A percentile compares a stretch with the other conserved stretches of the same genome.
These are phyloP conservation scores for Rhamphomyia laevipes DNA, from an alignment of 2,888 invertebrate genomes.

Conservation along the genomic window DNA sequence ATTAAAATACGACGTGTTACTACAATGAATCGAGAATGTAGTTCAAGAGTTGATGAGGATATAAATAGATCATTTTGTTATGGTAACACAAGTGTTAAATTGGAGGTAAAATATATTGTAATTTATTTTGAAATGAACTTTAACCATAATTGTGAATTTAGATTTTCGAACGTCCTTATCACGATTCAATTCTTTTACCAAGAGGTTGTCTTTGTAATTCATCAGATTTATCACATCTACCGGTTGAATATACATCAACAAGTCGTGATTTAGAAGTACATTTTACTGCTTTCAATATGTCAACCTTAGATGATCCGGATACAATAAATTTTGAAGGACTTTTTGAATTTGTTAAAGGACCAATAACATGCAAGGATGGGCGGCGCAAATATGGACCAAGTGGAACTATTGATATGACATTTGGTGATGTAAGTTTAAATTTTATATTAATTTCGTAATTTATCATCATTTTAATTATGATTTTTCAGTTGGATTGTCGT, in stretches of 20 bases:
- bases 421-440: constrained; percentile 33
- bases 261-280: constrained; percentile 67
- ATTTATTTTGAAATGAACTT: neutral
- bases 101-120: constrained; percentile 38
- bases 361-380: constrained; percentile 56
- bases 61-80: constrained; percentile 59
- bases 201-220: constrained; percentile 71
- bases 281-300: constrained; percentile 74
- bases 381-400: constrained; percentile 62
- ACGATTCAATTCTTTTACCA: constrained; percentile 55
- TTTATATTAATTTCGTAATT: neutral
- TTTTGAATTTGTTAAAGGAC: constrained; percentile 66
- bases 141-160: constrained; percentile 10
- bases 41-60: constrained; percentile 42
- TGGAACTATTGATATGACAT: constrained; percentile 57
- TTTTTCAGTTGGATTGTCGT: constrained; percentile 63
- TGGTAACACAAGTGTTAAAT: constrained; percentile 55
- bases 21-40: constrained; percentile 44
- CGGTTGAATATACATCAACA: constrained; percentile 65
- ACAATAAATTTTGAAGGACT: constrained; percentile 73
- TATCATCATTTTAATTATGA: neutral
- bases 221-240: constrained; percentile 40
- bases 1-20: constrained; percentile 61
- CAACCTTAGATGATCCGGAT: constrained; percentile 72
- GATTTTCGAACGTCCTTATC: constrained; percentile 67